Conservation (phyloP, 2,113 vertebrate genomes). For the Acanthochromis polyacanthus region DNA sequence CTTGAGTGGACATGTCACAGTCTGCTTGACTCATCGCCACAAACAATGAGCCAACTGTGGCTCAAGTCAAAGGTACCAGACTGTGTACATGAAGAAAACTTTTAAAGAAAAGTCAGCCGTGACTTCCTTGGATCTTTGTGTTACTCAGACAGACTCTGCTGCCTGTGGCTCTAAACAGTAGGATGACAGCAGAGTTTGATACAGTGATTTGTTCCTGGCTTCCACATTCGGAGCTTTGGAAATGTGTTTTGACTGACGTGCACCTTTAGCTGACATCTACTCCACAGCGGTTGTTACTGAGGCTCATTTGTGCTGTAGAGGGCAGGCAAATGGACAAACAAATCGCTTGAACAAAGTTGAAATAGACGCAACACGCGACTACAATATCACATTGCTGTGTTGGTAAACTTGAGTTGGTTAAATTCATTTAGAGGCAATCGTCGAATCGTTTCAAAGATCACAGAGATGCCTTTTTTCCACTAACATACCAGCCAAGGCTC, state of each 20-base stretch:
- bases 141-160: too few relatives aligned
- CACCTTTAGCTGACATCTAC: background rate
- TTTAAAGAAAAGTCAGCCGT: background rate
- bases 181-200: background rate
- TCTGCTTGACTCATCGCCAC: conserved; percentile 28
- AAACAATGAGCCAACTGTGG: conserved; percentile 21
- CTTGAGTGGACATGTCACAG: conserved; percentile 30
- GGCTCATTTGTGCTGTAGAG: background rate
- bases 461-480: background rate
- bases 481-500: background rate
- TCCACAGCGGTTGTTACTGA: background rate
- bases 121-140: background rate
- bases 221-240: background rate
- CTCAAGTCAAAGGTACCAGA: conserved; percentile 13
- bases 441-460: background rate
- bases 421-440: too few relatives aligned
- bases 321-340: background rate
- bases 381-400: background rate
- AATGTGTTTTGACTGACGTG: background rate
- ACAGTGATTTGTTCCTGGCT: conserved; percentile 9
- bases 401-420: background rate
- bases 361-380: background rate
- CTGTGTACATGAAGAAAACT: background rate
- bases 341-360: too few relatives aligned
- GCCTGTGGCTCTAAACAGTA: background rate